Percentiles rank a stretch among this genome's conserved stretches.
These are phyloP conservation scores for Corticium candelabrum DNA, from an alignment of 37 sponge, comb jelly and placozoan genomes.

Conservation along the genomic window DNA sequence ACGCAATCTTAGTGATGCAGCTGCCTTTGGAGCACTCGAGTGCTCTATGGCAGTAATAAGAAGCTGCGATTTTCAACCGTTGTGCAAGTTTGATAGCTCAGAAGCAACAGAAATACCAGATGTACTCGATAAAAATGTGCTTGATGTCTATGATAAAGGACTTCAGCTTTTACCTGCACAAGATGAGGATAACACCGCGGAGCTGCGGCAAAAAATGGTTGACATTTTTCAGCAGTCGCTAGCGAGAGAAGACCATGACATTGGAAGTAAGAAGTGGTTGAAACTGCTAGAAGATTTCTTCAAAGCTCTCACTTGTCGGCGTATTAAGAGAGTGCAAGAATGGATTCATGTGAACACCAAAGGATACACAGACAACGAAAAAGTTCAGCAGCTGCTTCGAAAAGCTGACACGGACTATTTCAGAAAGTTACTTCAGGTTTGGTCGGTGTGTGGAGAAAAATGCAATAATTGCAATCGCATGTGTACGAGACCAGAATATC, in stretches of 20 bases:
- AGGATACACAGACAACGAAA: background rate
- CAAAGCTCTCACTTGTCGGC: background rate
- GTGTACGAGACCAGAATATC: background rate
- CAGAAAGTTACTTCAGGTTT: background rate
- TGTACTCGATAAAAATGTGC: too few species aligned
- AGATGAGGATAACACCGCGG: too few species aligned
- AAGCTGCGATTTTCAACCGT: too few species aligned
- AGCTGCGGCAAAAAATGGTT: too few species aligned
- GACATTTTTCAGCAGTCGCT: too few species aligned
- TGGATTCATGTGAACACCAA: background rate
- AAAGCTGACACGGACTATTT: background rate
- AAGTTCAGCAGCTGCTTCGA: background rate
- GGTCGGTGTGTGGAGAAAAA: background rate
- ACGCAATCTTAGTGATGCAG: background rate
- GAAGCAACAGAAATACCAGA: too few species aligned
- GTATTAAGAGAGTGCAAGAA: background rate
- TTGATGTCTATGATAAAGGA: too few species aligned
- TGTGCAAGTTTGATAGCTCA: too few species aligned
- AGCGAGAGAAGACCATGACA: too few species aligned
- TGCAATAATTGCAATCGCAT: background rate
- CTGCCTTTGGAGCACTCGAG: background rate
- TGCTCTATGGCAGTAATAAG: too few species aligned
- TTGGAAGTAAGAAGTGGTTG: background rate
- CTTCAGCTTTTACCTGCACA: too few species aligned
- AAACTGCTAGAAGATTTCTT: background rate